Evolutionary conservation across 64 coral and sea anemone genomes (phyloP).

Genomic region (Stichodactyla mertensii): DNA sequence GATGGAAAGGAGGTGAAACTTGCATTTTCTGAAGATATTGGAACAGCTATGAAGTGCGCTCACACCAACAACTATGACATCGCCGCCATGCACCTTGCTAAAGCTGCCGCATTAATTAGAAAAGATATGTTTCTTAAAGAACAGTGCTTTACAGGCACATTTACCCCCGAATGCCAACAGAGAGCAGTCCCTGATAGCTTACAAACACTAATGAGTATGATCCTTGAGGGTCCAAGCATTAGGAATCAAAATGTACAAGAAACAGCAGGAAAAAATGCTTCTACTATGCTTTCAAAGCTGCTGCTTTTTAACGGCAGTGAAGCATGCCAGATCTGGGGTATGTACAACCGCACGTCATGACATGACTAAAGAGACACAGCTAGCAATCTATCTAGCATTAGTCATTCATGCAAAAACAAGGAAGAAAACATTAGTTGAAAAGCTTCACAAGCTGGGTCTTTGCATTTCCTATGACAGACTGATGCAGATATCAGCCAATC

Average conservation of each 20-base stretch:
- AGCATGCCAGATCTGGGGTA: slow-evolving; percentile 1
- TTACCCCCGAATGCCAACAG: slow-evolving; percentile 19
- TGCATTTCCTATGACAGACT: slow-evolving; percentile 18
- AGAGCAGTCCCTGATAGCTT: slow-evolving; percentile 18
- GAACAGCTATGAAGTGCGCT: neutral
- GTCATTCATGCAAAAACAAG: slow-evolving; percentile 6
- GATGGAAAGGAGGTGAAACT: neutral
- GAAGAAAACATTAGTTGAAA: slow-evolving; percentile 1
- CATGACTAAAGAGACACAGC: neutral
- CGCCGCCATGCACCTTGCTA: slow-evolving; percentile 42
- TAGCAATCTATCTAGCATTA: neutral
- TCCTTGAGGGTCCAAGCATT: slow-evolving; percentile 27
- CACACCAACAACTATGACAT: slow-evolving; percentile 17
- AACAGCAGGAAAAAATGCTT: neutral
- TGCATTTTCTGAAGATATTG: neutral
- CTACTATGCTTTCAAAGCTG: slow-evolving; percentile 11
- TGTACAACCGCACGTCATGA: slow-evolving; percentile 11
- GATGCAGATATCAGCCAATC: slow-evolving; percentile 18
- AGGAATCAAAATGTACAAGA: slow-evolving; percentile 31
- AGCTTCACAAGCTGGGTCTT: slow-evolving; percentile 12
- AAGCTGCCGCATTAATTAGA: slow-evolving; percentile 38
- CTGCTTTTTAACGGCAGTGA: slow-evolving; percentile 20
- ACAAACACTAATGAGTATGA: slow-evolving; percentile 16
- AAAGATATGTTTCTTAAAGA: slow-evolving; percentile 32
- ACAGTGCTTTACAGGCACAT: slow-evolving; percentile 25